These are phyloP conservation scores for Amniataba percoides DNA, from an alignment of 2,797 vertebrate species.

Conservation along the genomic window DNA sequence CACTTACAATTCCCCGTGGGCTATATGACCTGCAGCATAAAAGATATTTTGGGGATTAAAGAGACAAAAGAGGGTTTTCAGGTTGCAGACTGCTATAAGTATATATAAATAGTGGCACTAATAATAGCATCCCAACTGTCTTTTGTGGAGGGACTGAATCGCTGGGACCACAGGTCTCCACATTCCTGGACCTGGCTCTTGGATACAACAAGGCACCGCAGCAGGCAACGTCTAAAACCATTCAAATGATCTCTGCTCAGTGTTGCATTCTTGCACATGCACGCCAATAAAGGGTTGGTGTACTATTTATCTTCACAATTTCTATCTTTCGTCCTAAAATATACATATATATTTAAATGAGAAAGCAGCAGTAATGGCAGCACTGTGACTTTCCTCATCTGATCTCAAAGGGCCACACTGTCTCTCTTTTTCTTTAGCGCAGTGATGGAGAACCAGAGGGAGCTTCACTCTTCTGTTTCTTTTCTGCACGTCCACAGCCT, in stretches of 20 bases:
- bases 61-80: slow-evolving; percentile 53
- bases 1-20: slow-evolving; percentile 39
- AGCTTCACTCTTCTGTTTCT: slow-evolving; percentile 2
- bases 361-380: slow-evolving; percentile 25
- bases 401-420: neutral
- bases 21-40: slow-evolving; percentile 59
- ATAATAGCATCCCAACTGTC: slow-evolving; percentile 72
- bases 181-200: slow-evolving; percentile 78
- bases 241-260: slow-evolving; percentile 41
- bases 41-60: slow-evolving; percentile 58
- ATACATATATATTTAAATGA: slow-evolving; percentile 16
- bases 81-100: slow-evolving; percentile 49
- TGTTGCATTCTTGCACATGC: slow-evolving; percentile 49
- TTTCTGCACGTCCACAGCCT: too few relatives aligned
- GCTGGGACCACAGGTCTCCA: slow-evolving; percentile 74
- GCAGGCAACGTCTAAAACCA: slow-evolving; percentile 61
- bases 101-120: slow-evolving; percentile 57
- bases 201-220: slow-evolving; percentile 78
- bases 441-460: slow-evolving; percentile 30
- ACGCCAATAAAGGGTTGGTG: slow-evolving; percentile 10
- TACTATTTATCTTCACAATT: neutral
- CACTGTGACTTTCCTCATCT: too few relatives aligned
- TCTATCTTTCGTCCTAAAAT: slow-evolving; percentile 10
- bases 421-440: slow-evolving; percentile 26
- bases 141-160: slow-evolving; percentile 71